These are phyloP conservation scores for Micromys minutus DNA, from an alignment of 2,113 vertebrate species.

Conservation along the genomic window DNA sequence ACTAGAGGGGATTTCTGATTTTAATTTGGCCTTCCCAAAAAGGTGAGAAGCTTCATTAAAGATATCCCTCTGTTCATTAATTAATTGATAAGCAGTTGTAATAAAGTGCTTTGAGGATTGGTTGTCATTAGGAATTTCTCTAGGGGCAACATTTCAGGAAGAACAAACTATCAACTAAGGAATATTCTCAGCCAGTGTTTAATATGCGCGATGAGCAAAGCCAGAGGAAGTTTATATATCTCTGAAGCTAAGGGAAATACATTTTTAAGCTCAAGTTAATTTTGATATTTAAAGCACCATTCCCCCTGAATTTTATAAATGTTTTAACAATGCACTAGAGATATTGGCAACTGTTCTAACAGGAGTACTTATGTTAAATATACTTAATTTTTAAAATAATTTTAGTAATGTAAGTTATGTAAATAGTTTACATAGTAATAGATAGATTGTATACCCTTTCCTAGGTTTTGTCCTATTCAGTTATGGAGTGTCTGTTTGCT, in stretches of 20 bases:
- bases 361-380: conserved; percentile 52
- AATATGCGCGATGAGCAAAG: conserved; percentile 66
- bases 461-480: background rate
- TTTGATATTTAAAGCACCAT: conserved; percentile 55
- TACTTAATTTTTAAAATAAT: conserved; percentile 27
- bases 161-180: conserved; percentile 71
- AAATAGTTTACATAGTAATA: conserved; percentile 37
- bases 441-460: background rate
- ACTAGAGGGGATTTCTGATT: conserved; percentile 72
- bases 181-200: conserved; percentile 69
- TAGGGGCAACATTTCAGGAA: conserved; percentile 73
- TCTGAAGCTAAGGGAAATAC: conserved; percentile 70
- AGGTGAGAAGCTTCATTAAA: conserved; percentile 80
- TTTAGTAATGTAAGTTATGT: background rate
- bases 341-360: conserved; percentile 48
- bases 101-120: conserved; percentile 77
- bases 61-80: conserved; percentile 80
- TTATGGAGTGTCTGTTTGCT: background rate
- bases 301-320: conserved; percentile 61
- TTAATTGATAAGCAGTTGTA: conserved; percentile 80
- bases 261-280: conserved; percentile 72
- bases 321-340: conserved; percentile 46
- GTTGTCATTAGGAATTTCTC: conserved; percentile 78
- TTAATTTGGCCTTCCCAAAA: conserved; percentile 79
- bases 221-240: conserved; percentile 67